Conservation (phyloP, 2,888 invertebrate species). For the Neocrepidodera transversa region DNA sequence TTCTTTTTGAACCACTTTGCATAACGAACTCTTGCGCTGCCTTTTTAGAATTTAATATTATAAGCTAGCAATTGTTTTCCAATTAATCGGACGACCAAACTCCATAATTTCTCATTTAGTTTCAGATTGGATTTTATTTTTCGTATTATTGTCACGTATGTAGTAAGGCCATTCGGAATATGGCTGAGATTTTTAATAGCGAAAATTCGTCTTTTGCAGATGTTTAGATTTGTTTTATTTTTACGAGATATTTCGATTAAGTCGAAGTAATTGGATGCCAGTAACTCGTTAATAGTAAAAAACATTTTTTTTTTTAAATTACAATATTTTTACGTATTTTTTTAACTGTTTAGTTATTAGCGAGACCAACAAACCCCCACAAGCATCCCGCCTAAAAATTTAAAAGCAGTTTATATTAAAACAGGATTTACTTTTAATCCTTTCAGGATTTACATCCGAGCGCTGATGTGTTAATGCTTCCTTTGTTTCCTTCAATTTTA, state of each 20-base stretch:
- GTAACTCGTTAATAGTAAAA: too few species aligned
- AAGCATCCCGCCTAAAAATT: too few species aligned
- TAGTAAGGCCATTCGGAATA: neutral
- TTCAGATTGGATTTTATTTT: slow-evolving; percentile 29
- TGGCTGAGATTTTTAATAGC: slow-evolving; percentile 3
- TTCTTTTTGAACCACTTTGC: neutral
- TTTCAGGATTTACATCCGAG: slow-evolving; percentile 25
- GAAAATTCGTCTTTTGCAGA: neutral
- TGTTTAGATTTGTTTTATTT: neutral
- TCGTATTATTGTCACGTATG: slow-evolving; percentile 22
- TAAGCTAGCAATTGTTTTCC: slow-evolving; percentile 46
- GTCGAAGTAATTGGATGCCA: too few species aligned
- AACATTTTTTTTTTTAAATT: too few species aligned
- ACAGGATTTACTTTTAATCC: slow-evolving; percentile 26
- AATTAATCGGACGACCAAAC: slow-evolving; percentile 46
- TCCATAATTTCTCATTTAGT: slow-evolving; percentile 47
- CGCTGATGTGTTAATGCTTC: slow-evolving; percentile 33
- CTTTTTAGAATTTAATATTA: slow-evolving; percentile 28
- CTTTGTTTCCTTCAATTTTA: slow-evolving; percentile 31
- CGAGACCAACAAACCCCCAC: too few species aligned
- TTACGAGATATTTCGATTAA: neutral
- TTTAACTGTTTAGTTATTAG: too few species aligned
- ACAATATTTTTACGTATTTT: too few species aligned
- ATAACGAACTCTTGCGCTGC: slow-evolving; percentile 12
- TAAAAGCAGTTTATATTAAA: slow-evolving; percentile 31